Evolutionary conservation across 2,888 invertebrate species (phyloP), one percentile per base, ranked within the genome.

Genomic region (Ormyrus pomaceus): DNA sequence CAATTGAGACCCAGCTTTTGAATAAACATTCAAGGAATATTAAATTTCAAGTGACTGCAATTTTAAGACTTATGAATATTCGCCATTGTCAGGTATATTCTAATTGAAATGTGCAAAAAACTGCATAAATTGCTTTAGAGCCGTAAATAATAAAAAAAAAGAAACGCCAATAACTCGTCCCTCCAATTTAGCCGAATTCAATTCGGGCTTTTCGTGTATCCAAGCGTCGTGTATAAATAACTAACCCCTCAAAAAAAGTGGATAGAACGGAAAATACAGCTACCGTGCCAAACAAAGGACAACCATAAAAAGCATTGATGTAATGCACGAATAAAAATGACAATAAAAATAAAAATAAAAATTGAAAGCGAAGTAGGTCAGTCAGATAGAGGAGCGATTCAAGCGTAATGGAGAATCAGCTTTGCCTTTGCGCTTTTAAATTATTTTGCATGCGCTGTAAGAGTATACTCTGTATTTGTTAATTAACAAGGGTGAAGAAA

Each of bases 311-410:
- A 53, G 13, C 53, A 55, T 2, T 13, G 6, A 13, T 11, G 53
- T 59, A 68, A 68, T 75, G 55, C 48, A 53, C 46, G 61, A 61
- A 69, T 61, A 76, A 69, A 76, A 76, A 48, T 61, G 76, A 75
- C 50, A 13, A 65, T 65, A 55, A 55, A 72, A 55, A 74, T 13
- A 65, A 55, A 69, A 77, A 77, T 70, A 70, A 77, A 77, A 66
- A 59, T 72, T 46, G 56, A 64, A 46, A 11, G 6, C 10, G 45
- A 77, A 66, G 59, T 72, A 53, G 77, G 77, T 77, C 77, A 61
- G 13, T 34, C 19, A 48, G 34, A 73, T 73, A 68, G 55, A 66
- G n/a, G 9, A 46, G 5, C 45, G 50, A 58, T 68, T 51, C 13
- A 34, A 48, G 45, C 10, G n/a, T n/a, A 3, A 10, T 34, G 10